Base-by-base conservation (phyloP, 2,888 invertebrate genomes). In the Athrips mouffetella region DNA sequence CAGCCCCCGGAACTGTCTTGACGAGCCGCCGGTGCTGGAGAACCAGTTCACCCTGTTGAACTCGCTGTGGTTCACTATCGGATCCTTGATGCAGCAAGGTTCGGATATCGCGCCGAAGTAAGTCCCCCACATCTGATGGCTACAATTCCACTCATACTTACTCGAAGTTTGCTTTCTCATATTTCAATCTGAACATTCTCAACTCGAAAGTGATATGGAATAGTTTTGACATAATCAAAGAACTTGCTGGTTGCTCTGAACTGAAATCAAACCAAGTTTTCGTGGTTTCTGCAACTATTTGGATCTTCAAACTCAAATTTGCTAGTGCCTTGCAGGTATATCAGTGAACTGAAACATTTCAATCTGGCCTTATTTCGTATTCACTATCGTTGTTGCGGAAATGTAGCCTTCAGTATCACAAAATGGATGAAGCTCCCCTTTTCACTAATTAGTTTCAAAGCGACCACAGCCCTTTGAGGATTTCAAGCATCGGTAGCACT, bases 31-130 rank as follows among this genome's bases (percentile, higher is more conserved):
- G 78, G 93, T 94, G 72, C 89, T 96, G 82, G 95, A 96, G 91
- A 96, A 97, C 90, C 94, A 94, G 89, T 94, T 96, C 92, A 95
- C 94, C 70, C 91, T 96, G 78, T 91, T 95, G 87, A 96, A 96
- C 91, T 95, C 95, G 81, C 92, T 97, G 82, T 97, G 97, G 97
- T 97, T 97, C 91, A 96, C 96, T 87, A 95, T 96, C 80, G 94
- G 95, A 76, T 94, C 95, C 74, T 92, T 96, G 90, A 94, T 96
- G 94, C 96, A 96, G 91, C 96, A 96, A 90, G 96, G 96, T 89
- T 95, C 94, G 85, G 95, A 96, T 90, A 94, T 96, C 89, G 95
- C 95, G 73, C 96, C 96, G 85, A 94, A 94, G 94, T 94, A 92
- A 93, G 94, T 92, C 73, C 69, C 68, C 64, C 63, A 60, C 54